Conservation (phyloP, 2,113 vertebrate genomes). For the Callopanchax toddi region DNA sequence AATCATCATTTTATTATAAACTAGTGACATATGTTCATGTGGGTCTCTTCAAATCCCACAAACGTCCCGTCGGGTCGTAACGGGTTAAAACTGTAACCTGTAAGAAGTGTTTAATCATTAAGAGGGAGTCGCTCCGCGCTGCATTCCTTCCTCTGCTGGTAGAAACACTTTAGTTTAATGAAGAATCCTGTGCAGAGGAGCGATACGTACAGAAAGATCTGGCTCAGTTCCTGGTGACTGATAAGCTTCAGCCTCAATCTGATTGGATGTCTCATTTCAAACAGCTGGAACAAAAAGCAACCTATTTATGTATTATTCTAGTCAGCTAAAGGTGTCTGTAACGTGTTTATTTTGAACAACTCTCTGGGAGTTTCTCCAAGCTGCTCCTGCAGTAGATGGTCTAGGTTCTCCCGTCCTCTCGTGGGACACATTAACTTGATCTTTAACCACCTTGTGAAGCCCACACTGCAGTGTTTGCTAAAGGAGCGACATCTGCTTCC, state of each 20-base stretch:
- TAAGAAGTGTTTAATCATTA: constrained; percentile 62
- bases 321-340: not conserved
- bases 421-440: constrained; percentile 57
- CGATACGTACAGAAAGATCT: constrained; percentile 50
- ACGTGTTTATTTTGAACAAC: not conserved
- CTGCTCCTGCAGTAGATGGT: constrained; percentile 24
- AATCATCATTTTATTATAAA: too few relatives aligned
- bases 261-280: constrained; percentile 6
- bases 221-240: constrained; percentile 38
- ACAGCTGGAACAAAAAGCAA: constrained; percentile 17
- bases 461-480: constrained; percentile 53
- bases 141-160: constrained; percentile 51
- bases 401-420: constrained; percentile 15
- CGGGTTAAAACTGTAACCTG: not conserved
- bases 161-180: constrained; percentile 52
- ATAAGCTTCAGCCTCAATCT: constrained; percentile 61
- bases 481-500: constrained; percentile 24
- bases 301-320: not conserved
- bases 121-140: constrained; percentile 38
- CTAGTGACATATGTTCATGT: too few relatives aligned
- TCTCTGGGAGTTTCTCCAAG: not conserved
- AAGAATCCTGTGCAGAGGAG: constrained; percentile 53
- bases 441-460: constrained; percentile 27
- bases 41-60: not conserved
- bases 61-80: not conserved